Evolutionary conservation across 1,140 invertebrate species (phyloP), one percentile per base, ranked within the genome.

Genomic region (Cherax quadricarinatus): DNA sequence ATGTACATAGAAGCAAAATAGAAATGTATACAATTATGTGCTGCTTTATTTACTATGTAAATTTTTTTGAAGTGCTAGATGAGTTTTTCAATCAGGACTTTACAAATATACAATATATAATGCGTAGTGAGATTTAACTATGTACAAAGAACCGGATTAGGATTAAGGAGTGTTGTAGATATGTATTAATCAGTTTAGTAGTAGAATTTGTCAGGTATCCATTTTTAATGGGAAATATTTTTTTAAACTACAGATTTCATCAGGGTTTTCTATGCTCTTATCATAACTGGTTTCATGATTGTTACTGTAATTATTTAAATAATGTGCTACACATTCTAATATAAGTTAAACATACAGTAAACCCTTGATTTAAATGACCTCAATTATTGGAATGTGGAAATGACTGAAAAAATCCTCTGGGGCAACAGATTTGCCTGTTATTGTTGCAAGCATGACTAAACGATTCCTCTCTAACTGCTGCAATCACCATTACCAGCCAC

Each of bases 221-320:
- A 75, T 75, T 75, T 75, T 75, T 75, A 75, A 75, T 75, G 70
- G 70, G 70, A 75, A 75, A 75, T 75, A 75, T 75, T 75, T 75
- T 75, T 75, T 75, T 75, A 75, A 75, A 75, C 70, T 75, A 30
- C 70, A 75, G 70, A 75, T 30, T 30, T 30, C 70, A 75, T 75
- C 70, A 75, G 70, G 70, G 70, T 75, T 75, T 75, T 75, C 70
- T 75, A 75, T 75, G 70, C 24, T 75, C 70, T 41, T 21, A 75
- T 75, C 70, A 5, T 30, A 75, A 30, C 16, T 30, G 70, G 70
- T 75, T 75, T 75, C 70, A 30, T 75, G 70, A 75, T 75, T 75
- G 24, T 75, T 75, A 75, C 21, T 75, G 70, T 75, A 30, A 75
- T 75, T 75, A 75, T 30, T 75, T 75, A 75, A 75, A 21, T 75